A percentile compares a stretch with the other conserved stretches of the same genome.
phyloP scores from a whole-genome alignment of 2,113 vertebrate species.

The Struthio camelus region DNA sequence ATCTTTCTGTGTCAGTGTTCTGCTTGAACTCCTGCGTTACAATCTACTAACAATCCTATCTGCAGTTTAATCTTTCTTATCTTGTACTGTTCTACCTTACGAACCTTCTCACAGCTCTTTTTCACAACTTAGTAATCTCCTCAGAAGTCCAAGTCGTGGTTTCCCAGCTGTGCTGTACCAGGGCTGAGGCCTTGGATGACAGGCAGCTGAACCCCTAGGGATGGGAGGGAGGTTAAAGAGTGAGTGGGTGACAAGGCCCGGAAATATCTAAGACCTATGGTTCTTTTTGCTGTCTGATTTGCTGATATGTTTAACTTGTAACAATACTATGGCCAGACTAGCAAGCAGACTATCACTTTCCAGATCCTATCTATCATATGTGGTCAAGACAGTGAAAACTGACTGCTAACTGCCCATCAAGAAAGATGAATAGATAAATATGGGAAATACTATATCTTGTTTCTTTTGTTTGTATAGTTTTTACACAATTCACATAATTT shows the following conservation, averaged over 20 bases:
- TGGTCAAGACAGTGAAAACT: neutral
- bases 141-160: neutral
- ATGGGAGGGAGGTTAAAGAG: neutral
- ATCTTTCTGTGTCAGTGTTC: neutral
- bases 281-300: neutral
- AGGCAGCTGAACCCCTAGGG: neutral
- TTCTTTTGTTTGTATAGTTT: neutral
- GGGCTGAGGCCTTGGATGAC: too few relatives aligned
- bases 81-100: neutral
- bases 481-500: neutral
- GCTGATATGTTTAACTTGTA: neutral
- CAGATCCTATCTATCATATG: neutral
- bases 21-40: neutral
- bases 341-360: neutral
- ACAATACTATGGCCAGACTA: neutral
- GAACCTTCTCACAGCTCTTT: neutral
- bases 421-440: neutral
- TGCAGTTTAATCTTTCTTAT: neutral
- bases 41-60: neutral
- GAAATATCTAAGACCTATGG: neutral
- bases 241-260: neutral
- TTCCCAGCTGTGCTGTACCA: neutral
- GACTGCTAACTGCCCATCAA: neutral
- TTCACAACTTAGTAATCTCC: neutral
- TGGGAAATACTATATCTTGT: neutral